These are phyloP conservation scores for Oreortyx pictus DNA, from an alignment of 2,797 vertebrate species.

Conservation along the genomic window DNA sequence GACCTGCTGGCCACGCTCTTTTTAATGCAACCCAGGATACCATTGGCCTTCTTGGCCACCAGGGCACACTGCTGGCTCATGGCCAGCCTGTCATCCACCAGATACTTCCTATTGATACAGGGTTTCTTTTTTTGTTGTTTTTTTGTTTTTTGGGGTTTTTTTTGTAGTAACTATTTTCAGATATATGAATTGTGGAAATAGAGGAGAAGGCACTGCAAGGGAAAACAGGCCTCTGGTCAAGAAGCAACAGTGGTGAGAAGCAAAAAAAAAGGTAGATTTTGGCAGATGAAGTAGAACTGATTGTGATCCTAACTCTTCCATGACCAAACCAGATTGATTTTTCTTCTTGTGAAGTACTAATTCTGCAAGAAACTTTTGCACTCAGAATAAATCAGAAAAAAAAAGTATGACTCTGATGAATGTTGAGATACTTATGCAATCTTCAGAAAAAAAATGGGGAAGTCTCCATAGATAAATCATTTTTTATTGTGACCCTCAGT, in stretches of 20 bases:
- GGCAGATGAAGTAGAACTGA: not conserved
- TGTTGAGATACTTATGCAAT: not conserved
- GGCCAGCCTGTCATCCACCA: too few species aligned
- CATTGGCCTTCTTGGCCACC: too few species aligned
- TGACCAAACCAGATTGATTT: not conserved
- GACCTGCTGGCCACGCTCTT: too few species aligned
- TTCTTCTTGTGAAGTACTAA: not conserved
- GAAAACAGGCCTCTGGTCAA: not conserved
- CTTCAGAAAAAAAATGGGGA: not conserved
- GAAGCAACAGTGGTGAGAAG: not conserved
- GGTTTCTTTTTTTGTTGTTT: too few species aligned
- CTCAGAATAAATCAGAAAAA: not conserved
- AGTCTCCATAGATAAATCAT: not conserved
- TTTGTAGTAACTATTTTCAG: not conserved
- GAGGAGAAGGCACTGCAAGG: not conserved
- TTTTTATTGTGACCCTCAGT: not conserved
- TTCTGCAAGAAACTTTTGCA: not conserved
- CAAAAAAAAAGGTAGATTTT: not conserved
- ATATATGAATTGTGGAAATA: not conserved
- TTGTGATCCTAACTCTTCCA: not conserved
- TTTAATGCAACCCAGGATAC: too few species aligned
- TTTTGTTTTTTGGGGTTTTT: too few species aligned
- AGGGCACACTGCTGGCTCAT: too few species aligned
- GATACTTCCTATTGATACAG: too few species aligned
- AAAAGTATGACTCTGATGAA: accelerated